Evolutionary conservation across 2,888 invertebrate genomes (phyloP).

Genomic region (Formica aserva): DNA sequence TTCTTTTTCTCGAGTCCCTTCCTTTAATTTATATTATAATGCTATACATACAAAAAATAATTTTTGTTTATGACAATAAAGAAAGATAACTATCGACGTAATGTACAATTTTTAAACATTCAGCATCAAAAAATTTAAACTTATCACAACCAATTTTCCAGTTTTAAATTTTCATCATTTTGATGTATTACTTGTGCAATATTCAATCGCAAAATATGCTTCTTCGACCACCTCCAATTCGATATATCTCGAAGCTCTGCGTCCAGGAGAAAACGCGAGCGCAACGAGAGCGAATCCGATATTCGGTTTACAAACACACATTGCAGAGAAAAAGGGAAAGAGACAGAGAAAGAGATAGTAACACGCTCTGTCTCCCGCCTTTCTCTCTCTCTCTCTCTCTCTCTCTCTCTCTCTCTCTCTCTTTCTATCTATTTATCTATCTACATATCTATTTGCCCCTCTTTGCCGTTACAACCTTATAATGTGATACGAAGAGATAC

Average conservation of each 20-base stretch:
- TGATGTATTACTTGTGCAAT: neutral
- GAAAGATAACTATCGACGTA: neutral
- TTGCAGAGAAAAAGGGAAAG: neutral
- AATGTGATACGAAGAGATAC: slow-evolving; percentile 40
- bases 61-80: neutral
- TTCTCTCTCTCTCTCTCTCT: too few species aligned
- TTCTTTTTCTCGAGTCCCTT: neutral
- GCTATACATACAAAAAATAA: neutral
- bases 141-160: neutral
- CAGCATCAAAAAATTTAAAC: neutral
- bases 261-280: neutral
- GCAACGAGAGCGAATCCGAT: neutral
- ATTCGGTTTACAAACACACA: slow-evolving; percentile 36
- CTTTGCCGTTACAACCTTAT: slow-evolving; percentile 47
- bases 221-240: neutral
- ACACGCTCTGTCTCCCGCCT: too few species aligned
- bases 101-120: neutral
- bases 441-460: neutral
- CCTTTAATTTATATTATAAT: neutral
- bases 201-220: slow-evolving; percentile 5
- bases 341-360: neutral
- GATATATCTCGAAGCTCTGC: slow-evolving; percentile 19
- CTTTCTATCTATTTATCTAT: neutral
- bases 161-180: neutral
- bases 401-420: neutral